A percentile compares a stretch with the other conserved stretches of the same genome.
These are phyloP conservation scores for Eurystomus glaucurus DNA, from an alignment of 2,797 vertebrate species.

Conservation along the genomic window DNA sequence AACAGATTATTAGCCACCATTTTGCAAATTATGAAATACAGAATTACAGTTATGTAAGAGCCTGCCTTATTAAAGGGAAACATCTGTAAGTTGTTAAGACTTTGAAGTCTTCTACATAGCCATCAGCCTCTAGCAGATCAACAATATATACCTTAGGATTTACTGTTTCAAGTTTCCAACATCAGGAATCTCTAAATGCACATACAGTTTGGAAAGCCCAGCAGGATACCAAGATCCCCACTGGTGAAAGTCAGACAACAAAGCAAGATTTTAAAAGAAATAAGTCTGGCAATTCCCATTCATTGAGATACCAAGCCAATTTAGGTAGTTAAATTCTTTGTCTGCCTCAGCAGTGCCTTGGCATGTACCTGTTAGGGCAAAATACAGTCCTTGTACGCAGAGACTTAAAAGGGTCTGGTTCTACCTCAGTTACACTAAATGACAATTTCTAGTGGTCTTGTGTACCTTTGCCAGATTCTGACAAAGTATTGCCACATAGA, in stretches of 20 bases:
- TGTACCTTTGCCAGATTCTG: neutral
- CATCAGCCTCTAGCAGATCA: neutral
- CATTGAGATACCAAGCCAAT: neutral
- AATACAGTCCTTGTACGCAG: neutral
- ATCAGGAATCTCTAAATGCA: neutral
- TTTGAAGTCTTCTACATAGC: neutral
- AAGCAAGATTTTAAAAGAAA: neutral
- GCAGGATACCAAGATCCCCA: neutral
- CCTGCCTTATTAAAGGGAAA: neutral
- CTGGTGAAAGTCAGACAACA: neutral
- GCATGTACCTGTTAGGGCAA: neutral
- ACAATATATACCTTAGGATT: neutral
- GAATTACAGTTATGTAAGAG: neutral
- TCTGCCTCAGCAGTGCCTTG: neutral
- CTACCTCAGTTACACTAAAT: neutral
- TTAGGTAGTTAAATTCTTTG: neutral
- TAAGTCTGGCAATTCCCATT: neutral
- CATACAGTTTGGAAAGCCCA: neutral
- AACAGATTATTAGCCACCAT: neutral
- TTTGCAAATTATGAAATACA: neutral
- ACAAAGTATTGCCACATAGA: neutral
- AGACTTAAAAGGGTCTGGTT: neutral
- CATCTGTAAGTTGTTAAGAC: neutral
- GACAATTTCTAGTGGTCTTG: neutral
- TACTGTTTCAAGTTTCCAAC: neutral